Percentiles rank a stretch among this genome's conserved stretches.
These are phyloP conservation scores for Neotoxoptera formosana DNA, from an alignment of 1,140 invertebrate genomes.

Conservation along the genomic window DNA sequence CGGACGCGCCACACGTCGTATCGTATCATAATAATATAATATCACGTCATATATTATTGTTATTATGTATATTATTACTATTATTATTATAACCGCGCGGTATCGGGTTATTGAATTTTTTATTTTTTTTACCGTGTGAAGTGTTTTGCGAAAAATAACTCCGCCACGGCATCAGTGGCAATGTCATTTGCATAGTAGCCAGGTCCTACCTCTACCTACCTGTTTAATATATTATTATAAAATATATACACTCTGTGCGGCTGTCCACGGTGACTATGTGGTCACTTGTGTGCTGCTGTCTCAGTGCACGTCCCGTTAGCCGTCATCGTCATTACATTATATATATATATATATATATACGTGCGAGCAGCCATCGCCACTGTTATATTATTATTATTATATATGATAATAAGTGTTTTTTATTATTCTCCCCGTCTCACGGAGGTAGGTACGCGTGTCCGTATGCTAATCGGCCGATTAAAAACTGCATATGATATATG, in stretches of 20 bases:
- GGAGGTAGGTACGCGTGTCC: background rate
- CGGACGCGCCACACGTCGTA: too few relatives aligned
- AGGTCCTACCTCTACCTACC: background rate
- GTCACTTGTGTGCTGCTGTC: background rate
- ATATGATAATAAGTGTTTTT: slow-evolving; percentile 7
- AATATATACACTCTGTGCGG: too few relatives aligned
- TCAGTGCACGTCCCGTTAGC: background rate
- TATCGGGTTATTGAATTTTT: background rate
- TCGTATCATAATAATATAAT: background rate
- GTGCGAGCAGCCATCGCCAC: background rate
- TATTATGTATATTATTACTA: background rate
- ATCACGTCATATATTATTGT: background rate
- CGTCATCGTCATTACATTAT: background rate
- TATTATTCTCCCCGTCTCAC: slow-evolving; percentile 9
- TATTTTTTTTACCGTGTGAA: background rate
- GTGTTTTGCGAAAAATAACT: slow-evolving; percentile 8
- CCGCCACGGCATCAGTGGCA: background rate
- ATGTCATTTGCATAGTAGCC: background rate
- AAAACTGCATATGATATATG: background rate
- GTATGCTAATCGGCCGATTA: slow-evolving; percentile 41
- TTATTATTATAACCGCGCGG: background rate
- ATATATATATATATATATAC: too few relatives aligned
- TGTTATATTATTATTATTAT: too few relatives aligned
- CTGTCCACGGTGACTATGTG: background rate
- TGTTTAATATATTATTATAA: background rate